These are phyloP conservation scores for Plebejus melissa DNA, from an alignment of 2,888 invertebrate species.

Conservation along the genomic window DNA sequence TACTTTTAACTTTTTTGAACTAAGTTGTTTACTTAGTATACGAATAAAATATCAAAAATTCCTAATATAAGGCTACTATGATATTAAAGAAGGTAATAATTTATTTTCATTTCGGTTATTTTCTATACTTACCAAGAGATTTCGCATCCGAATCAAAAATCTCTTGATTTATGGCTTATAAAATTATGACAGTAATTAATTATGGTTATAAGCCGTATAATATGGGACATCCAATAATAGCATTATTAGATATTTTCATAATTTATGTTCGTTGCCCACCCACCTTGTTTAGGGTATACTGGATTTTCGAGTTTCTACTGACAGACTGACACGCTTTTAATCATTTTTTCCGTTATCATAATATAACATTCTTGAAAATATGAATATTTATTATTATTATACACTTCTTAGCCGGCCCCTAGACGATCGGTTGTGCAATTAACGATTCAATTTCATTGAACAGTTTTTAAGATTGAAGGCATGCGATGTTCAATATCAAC, in stretches of 20 bases:
- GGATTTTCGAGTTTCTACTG: not conserved
- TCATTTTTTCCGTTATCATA: not conserved
- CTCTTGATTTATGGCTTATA: not conserved
- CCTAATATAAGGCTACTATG: not conserved
- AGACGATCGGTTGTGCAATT: too few relatives aligned
- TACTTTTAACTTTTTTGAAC: not conserved
- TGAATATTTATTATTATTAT: not conserved
- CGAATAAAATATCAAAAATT: not conserved
- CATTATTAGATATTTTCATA: not conserved
- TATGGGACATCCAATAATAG: not conserved
- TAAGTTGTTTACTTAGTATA: not conserved
- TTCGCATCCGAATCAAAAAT: not conserved
- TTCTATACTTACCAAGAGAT: not conserved
- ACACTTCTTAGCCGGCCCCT: not conserved
- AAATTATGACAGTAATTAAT: constrained; percentile 4
- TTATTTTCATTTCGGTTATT: not conserved
- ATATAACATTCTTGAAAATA: not conserved
- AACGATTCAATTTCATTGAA: too few relatives aligned
- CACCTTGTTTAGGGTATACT: not conserved
- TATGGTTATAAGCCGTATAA: not conserved
- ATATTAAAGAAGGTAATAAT: not conserved
- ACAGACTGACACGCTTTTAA: not conserved
- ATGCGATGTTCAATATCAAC: too few relatives aligned
- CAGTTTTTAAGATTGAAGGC: too few relatives aligned
- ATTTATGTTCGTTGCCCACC: constrained; percentile 4